A percentile compares a stretch with the other conserved stretches of the same genome.
Evolutionary conservation across 2,113 vertebrate genomes (phyloP).

Genomic region (Lophochroa leadbeateri): DNA sequence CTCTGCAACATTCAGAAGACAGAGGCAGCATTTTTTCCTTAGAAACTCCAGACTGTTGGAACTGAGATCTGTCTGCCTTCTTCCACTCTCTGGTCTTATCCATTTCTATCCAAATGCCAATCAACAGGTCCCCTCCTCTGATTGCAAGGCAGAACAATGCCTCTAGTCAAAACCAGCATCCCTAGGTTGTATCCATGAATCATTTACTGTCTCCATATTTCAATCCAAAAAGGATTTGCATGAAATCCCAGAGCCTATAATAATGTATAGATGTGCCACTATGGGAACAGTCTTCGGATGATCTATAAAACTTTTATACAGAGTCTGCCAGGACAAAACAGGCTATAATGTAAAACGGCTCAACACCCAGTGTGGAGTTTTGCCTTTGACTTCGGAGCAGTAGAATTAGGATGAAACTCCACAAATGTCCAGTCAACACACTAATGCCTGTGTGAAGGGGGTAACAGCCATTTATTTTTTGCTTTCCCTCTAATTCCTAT

Average conservation of each 20-base stretch:
- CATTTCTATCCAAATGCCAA: not conserved
- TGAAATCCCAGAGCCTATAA: not conserved
- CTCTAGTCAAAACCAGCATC: not conserved
- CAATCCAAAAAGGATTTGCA: not conserved
- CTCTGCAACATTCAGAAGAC: not conserved
- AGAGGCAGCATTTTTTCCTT: not conserved
- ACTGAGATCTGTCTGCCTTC: not conserved
- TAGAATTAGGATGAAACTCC: not conserved
- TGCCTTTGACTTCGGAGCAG: not conserved
- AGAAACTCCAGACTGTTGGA: not conserved
- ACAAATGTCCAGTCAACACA: accelerated
- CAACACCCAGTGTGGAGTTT: not conserved
- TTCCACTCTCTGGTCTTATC: not conserved
- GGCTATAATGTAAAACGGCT: not conserved
- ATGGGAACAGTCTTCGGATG: not conserved
- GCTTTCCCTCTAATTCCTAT: not conserved
- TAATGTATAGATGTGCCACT: not conserved
- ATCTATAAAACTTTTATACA: not conserved
- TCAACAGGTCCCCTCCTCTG: not conserved
- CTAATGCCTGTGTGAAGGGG: not conserved
- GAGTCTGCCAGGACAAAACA: not conserved
- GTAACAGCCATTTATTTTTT: not conserved
- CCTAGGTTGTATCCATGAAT: not conserved
- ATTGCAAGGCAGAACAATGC: not conserved
- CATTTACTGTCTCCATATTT: not conserved